These are phyloP conservation scores for Phocoena sinus DNA, from an alignment of 2,113 vertebrate species.

Conservation along the genomic window DNA sequence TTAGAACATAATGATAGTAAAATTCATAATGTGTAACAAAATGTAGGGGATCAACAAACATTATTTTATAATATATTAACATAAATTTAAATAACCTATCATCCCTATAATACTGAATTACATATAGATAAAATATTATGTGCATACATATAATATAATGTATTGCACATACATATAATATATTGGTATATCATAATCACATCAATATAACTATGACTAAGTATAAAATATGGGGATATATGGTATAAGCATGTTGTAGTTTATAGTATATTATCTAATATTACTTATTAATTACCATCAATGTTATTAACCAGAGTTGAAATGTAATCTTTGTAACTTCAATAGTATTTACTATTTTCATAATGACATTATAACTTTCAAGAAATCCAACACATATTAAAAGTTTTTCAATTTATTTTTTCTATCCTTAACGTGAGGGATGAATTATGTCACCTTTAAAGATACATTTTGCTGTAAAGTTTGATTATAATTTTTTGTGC, in stretches of 20 bases:
- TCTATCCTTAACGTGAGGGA: background rate
- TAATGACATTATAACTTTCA: background rate
- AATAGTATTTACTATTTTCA: background rate
- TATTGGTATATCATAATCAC: background rate
- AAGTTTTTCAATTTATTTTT: background rate
- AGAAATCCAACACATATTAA: background rate
- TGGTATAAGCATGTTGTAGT: no score
- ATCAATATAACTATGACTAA: background rate
- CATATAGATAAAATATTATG: background rate
- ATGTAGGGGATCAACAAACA: background rate
- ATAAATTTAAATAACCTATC: background rate
- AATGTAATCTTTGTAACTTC: background rate
- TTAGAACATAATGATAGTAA: background rate
- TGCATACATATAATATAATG: background rate
- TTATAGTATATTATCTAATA: background rate
- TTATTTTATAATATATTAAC: background rate
- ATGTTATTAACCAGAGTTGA: background rate
- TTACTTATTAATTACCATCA: background rate
- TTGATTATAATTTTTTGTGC: background rate
- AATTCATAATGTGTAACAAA: background rate
- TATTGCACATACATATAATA: no score
- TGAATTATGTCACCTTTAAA: background rate
- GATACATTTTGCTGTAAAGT: background rate
- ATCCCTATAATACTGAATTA: background rate
- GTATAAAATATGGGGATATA: background rate